phyloP scores from a whole-genome alignment of 2,113 vertebrate genomes.

The Petromus typicus region DNA sequence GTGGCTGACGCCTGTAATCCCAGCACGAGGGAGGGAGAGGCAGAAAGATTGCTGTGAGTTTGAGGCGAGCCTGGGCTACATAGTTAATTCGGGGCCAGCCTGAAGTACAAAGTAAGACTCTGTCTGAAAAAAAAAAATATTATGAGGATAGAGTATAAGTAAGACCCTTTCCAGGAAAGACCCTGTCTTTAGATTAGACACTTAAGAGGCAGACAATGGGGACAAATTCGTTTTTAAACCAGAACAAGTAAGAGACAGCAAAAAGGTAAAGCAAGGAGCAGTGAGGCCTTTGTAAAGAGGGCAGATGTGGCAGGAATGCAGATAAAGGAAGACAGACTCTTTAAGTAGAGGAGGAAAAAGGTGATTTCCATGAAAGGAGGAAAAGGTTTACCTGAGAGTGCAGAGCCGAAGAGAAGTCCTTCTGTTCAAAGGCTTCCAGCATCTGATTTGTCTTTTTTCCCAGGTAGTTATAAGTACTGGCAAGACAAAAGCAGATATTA shows the following conservation, averaged over 20 bases:
- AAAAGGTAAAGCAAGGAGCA: background rate
- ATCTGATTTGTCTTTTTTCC: conserved; percentile 89
- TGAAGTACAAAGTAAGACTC: too few species aligned
- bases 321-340: background rate
- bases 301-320: background rate
- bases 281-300: background rate
- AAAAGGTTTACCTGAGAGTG: conserved; percentile 90
- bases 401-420: conserved; percentile 88
- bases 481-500: conserved; percentile 59
- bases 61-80: too few species aligned
- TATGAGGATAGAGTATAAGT: background rate
- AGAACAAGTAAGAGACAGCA: conserved; percentile 23
- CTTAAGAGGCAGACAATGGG: background rate
- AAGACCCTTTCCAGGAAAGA: background rate
- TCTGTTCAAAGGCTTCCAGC: conserved; percentile 89
- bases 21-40: too few species aligned
- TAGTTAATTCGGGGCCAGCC: too few species aligned
- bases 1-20: too few species aligned
- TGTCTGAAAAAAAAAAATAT: too few species aligned
- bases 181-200: background rate
- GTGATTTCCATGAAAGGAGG: background rate
- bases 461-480: conserved; percentile 96
- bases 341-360: background rate
- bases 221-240: conserved; percentile 1
- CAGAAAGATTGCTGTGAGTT: too few species aligned